Evolutionary conservation across 1,140 invertebrate genomes (phyloP), one percentile per base, ranked within the genome.

Genomic region (Planococcus citri): DNA sequence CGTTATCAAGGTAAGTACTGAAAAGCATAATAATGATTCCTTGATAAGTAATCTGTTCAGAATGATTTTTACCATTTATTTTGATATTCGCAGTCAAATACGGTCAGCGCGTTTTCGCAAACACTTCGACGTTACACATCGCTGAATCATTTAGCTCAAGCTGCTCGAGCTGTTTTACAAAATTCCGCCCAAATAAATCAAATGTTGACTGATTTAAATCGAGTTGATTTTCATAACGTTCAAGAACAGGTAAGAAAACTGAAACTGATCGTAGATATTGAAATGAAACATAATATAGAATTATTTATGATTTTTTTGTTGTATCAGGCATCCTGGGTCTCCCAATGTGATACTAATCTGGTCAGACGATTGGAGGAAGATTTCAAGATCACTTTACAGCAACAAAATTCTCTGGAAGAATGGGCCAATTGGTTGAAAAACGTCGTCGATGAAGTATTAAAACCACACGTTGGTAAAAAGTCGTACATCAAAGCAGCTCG

Each of bases 361-460:
- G 93, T 97, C 1, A 87, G 89, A 74, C 84, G 88, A 70, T 82
- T 98, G 58, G 93, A 97, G 76, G 86, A 88, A 61, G 94, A 97
- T 78, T 98, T 97, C 76, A 98, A 98, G 81, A 83, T 88, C 41
- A 95, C 93, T 2, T 82, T 96, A 70, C 92, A 92, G 74, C 91
- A 92, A 75, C 93, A 95, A 79, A 93, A 93, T 76, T 89, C 92
- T 12, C 81, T 98, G 73, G 95, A 98, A 79, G 90, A 96, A 78
- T 99, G 97, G 97, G 94, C 95, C 29, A 84, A 85, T 57, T 99
- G 97, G 97, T 82, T 99, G 71, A 95, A 98, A 79, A 84, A 87
- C 51, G 93, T 97, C 58, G 94, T 92, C 20, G 88, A 90, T 73
- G 85, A 86, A 75, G 91, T 93, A 41, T 83, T 98, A 68, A 89